Base-by-base conservation (phyloP, 2,797 vertebrate genomes). In the Miichthys miiuy region DNA sequence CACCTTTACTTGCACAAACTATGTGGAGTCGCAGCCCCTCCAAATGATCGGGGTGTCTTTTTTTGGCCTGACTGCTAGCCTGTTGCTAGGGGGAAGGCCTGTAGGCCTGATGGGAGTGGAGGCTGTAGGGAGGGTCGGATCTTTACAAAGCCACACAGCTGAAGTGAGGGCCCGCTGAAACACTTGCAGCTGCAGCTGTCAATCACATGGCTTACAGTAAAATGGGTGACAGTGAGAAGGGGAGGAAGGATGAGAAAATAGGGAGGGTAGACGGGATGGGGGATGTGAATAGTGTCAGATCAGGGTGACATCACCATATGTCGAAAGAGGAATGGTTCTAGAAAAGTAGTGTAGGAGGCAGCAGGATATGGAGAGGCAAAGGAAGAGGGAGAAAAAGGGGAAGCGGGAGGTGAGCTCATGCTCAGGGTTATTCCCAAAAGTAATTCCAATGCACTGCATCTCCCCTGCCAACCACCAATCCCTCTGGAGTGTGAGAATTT, bases 61-160 rank as follows among this genome's bases (percentile, higher is more conserved):
- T 95, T 96, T 95, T 94, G 94, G 92, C 91, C 90, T 92, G 92
- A 93, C 92, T 92, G 47, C 82, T 90, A 86, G 93, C 93, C 93
- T 96, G 95, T 96, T 96, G 94, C 95, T 93, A 89, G 89, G 94
- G 86, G 88, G 80, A 79, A 85, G 84, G 65, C 75, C 78, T 46
- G 61, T n/a, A 73, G 68, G 81, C 72, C 87, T 79, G 80, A 74
- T 83, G 79, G 87, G 87, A 91, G 88, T 72, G 82, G 81, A 90
- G 79, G 84, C 70, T 63, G 67, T 82, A 88, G 92, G 91, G 93
- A 92, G 90, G 90, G 91, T 89, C 70, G 54, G 91, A 88, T 92
- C 94, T 94, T 94, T 94, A 90, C 90, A 92, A 93, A 95, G 90
- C 92, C 71, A 92, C 86, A 87, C 94, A 94, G 94, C 94, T 94